Conservation (phyloP, 2,888 invertebrate species). For the Serrognathus titanus region DNA sequence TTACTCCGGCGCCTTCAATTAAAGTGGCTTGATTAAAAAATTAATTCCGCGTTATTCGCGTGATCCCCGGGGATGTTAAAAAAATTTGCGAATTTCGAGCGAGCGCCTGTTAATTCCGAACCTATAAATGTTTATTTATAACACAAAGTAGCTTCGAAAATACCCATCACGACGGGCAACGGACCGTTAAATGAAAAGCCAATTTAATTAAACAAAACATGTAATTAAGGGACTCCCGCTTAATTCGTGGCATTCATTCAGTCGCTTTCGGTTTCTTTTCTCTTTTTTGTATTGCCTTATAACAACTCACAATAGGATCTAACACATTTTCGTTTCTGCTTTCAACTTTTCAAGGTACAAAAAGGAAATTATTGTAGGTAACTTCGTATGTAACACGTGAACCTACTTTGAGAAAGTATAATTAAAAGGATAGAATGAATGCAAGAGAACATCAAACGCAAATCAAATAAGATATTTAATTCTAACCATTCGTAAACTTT, state of each 20-base stretch:
- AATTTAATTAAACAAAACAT: constrained; percentile 43
- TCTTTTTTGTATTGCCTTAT: no score
- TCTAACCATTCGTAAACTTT: no score
- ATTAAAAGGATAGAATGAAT: no score
- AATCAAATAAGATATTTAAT: no score
- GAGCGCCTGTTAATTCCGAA: not conserved
- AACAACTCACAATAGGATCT: no score
- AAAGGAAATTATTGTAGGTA: no score
- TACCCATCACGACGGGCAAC: constrained; percentile 30
- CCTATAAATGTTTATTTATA: not conserved
- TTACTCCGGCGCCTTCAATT: not conserved
- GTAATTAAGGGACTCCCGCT: constrained; percentile 39
- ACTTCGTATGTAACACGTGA: no score
- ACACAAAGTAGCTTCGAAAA: constrained; percentile 27
- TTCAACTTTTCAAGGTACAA: no score
- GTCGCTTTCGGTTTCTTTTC: not conserved
- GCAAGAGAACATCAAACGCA: no score
- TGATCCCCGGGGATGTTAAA: not conserved
- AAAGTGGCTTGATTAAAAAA: not conserved
- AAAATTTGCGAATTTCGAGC: not conserved
- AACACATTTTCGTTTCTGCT: no score
- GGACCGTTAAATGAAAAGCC: constrained; percentile 44
- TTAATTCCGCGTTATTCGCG: not conserved
- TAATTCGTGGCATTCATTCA: not conserved
- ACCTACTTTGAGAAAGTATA: no score